These are phyloP conservation scores for Barypeithes pellucidus DNA, from an alignment of 2,888 invertebrate species.

Conservation along the genomic window DNA sequence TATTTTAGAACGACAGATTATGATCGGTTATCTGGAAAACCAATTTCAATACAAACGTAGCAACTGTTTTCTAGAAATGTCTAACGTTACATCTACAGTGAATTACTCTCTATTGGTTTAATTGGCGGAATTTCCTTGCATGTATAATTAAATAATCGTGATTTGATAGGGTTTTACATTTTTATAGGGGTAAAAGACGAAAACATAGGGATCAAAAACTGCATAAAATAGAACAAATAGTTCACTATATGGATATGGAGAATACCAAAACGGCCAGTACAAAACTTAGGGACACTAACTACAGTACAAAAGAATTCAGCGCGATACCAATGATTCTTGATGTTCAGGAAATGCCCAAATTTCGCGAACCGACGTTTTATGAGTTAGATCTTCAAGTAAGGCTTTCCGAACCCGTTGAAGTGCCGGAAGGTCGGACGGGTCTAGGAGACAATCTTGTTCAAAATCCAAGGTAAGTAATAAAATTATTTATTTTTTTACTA, in stretches of 20 bases:
- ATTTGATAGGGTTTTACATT: background rate
- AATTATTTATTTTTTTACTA: background rate
- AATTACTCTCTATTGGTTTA: too few species aligned
- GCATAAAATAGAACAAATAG: background rate
- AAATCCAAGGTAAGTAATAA: background rate
- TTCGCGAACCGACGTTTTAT: background rate
- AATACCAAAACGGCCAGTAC: background rate
- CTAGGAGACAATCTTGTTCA: constrained; percentile 10
- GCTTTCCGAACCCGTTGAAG: background rate
- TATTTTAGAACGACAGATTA: too few species aligned
- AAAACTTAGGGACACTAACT: background rate
- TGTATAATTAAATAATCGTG: background rate
- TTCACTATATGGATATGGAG: background rate
- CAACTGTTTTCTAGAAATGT: too few species aligned
- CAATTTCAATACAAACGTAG: too few species aligned
- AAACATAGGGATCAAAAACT: constrained; percentile 9
- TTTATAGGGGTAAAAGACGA: constrained; percentile 16
- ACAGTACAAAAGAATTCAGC: constrained; percentile 1
- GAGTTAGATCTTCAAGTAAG: constrained; percentile 6
- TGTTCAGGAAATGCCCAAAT: background rate
- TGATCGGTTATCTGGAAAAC: too few species aligned
- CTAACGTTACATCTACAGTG: too few species aligned
- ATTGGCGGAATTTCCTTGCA: too few species aligned
- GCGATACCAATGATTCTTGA: constrained; percentile 1
- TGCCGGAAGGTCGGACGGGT: constrained; percentile 1